Conservation (phyloP, 2,888 invertebrate genomes). For the Amorpha juglandis region DNA sequence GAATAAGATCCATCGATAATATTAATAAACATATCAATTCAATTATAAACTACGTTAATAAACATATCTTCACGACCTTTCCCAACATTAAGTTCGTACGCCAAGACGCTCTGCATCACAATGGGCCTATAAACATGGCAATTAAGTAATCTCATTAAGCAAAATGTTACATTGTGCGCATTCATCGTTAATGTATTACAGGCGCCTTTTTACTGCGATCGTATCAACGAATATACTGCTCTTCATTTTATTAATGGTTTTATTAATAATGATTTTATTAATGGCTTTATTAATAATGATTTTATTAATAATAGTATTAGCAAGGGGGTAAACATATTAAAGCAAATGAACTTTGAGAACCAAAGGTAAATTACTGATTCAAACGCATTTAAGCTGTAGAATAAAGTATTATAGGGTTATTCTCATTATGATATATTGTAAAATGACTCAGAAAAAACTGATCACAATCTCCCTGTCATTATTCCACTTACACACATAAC, state of each 20-base stretch:
- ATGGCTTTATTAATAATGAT: too few relatives aligned
- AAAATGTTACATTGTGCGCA: conserved; percentile 41
- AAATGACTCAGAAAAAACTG: too few relatives aligned
- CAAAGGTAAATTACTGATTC: too few relatives aligned
- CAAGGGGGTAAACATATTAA: too few relatives aligned
- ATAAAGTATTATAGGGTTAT: too few relatives aligned
- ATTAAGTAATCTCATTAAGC: conserved; percentile 46
- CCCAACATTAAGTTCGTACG: conserved; percentile 47
- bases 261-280: too few relatives aligned
- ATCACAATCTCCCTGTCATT: too few relatives aligned
- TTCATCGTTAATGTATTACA: conserved; percentile 33
- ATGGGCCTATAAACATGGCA: conserved; percentile 47
- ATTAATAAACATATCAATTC: conserved; percentile 34
- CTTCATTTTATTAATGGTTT: neutral
- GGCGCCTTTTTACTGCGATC: conserved; percentile 22
- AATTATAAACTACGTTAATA: conserved; percentile 35
- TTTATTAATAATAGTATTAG: neutral
- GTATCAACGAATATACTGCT: neutral
- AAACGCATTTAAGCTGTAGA: too few relatives aligned
- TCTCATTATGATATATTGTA: too few relatives aligned
- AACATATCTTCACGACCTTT: conserved; percentile 46
- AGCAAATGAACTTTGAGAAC: too few relatives aligned
- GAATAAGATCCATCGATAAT: conserved; percentile 30
- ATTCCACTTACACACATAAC: neutral
- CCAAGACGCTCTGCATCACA: conserved; percentile 47